Evolutionary conservation across 2,797 vertebrate genomes (phyloP), one percentile per base, ranked within the genome.

Genomic region (Acropternis orthonyx): DNA sequence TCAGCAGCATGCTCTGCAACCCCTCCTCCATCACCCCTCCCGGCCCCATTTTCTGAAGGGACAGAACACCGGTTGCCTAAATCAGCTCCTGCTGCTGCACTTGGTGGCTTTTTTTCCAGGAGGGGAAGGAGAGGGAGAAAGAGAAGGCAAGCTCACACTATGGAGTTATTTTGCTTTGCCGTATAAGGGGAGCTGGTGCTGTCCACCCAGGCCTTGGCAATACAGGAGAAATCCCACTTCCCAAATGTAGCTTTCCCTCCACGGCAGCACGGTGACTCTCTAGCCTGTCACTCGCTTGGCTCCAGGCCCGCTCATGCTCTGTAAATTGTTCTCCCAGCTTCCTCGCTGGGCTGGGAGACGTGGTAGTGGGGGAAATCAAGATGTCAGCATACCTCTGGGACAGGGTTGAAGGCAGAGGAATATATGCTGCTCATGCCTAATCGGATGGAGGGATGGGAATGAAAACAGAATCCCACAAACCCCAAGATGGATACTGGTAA

Each of bases 1-100:
- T 94, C 84, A 95, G 96, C 97, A 95, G 89, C 89, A 75, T 3
- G 1, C 68, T 91, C 73, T 81, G 85, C 79, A 89, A 36, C 79
- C 92, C 96, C 94, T 96, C 95, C 91, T 95, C 94, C 90, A 91
- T 88, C 93, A 89, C 87, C 82, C 54, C 68, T 72, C 77, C 79
- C 71, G 56, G 72, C 58, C 90, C 63, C 80, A 34, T 92, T 96
- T 96, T 89, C 91, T 85, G 90, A 92, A 89, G 54, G 88, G 46
- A 76, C 83, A 1, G 2, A 89, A 80, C 80, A 71, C 55, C 16
- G 4, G 3, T 52, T 77, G 74, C 77, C 86, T 85, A 83, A 92
- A 91, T 89, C 93, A 76, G 87, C 77, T 94, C 41, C 23, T 67
- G 81, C 80, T 73, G 52, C 56, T 1, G 19, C 63, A 58, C 63